These are phyloP conservation scores for Patella depressa DNA, from an alignment of 2,888 invertebrate genomes.

Conservation along the genomic window DNA sequence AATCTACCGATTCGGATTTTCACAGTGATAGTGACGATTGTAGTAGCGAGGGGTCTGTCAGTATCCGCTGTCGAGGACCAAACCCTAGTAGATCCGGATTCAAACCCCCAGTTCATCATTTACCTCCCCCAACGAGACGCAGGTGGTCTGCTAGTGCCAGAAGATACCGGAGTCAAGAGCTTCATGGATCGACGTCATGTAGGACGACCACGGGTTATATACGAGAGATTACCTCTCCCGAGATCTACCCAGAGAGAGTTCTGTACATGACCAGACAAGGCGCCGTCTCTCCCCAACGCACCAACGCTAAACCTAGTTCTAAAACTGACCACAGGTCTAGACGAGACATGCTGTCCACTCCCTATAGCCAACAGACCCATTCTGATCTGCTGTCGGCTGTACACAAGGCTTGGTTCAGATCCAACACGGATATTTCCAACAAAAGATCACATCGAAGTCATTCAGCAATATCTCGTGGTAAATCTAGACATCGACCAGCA, in stretches of 20 bases:
- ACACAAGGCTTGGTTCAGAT: not conserved
- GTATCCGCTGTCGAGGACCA: not conserved
- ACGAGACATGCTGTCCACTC: not conserved
- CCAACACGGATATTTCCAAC: not conserved
- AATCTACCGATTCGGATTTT: too few relatives aligned
- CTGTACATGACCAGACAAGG: not conserved
- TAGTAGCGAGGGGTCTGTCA: not conserved
- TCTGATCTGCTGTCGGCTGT: not conserved
- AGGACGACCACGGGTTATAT: not conserved
- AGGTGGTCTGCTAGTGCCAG: not conserved
- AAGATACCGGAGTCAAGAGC: not conserved
- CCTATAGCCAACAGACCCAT: not conserved
- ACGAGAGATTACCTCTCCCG: not conserved
- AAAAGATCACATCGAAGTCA: not conserved
- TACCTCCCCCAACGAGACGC: not conserved
- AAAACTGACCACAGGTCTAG: not conserved
- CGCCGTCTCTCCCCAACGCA: not conserved
- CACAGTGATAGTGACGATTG: not conserved
- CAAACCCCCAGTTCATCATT: not conserved
- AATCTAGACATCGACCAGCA: not conserved
- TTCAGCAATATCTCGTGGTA: not conserved
- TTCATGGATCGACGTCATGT: not conserved
- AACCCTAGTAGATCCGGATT: not conserved
- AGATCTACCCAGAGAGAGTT: not conserved
- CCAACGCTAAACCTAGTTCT: not conserved